A percentile compares a stretch with the other conserved stretches of the same genome.
phyloP scores from a whole-genome alignment of 2,888 invertebrate genomes.

The Latrodectus hesperus region DNA sequence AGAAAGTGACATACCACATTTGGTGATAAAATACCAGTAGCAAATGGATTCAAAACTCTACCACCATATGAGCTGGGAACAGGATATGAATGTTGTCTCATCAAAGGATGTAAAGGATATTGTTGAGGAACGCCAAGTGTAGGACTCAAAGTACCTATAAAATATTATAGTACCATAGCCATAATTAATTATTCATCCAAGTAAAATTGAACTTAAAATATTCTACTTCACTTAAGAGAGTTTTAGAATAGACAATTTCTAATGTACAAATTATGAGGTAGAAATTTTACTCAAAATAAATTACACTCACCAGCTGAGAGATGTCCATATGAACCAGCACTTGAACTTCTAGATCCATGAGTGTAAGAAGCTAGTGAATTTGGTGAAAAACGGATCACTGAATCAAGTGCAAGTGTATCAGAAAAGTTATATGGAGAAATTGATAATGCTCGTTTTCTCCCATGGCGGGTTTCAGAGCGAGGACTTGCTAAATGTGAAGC shows the following conservation, averaged over 20 bases:
- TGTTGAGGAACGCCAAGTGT: slow-evolving; percentile 79
- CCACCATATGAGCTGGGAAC: slow-evolving; percentile 55
- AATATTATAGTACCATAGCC: background rate
- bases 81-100: slow-evolving; percentile 75
- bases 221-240: background rate
- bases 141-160: slow-evolving; percentile 86
- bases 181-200: background rate
- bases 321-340: slow-evolving; percentile 96
- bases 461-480: slow-evolving; percentile 79
- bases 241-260: background rate
- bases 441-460: slow-evolving; percentile 92
- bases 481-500: slow-evolving; percentile 84
- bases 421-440: slow-evolving; percentile 87
- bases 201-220: background rate
- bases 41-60: slow-evolving; percentile 40
- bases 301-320: slow-evolving; percentile 86
- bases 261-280: background rate
- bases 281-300: too few species aligned
- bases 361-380: slow-evolving; percentile 85
- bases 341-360: slow-evolving; percentile 88
- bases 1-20: slow-evolving; percentile 36
- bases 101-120: slow-evolving; percentile 82
- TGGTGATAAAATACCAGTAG: slow-evolving; percentile 27
- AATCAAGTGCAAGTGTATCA: slow-evolving; percentile 95
- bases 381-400: slow-evolving; percentile 95